Evolutionary conservation across 2,888 invertebrate genomes (phyloP), one percentile per base, ranked within the genome.

Genomic region (Philereme transversata): DNA sequence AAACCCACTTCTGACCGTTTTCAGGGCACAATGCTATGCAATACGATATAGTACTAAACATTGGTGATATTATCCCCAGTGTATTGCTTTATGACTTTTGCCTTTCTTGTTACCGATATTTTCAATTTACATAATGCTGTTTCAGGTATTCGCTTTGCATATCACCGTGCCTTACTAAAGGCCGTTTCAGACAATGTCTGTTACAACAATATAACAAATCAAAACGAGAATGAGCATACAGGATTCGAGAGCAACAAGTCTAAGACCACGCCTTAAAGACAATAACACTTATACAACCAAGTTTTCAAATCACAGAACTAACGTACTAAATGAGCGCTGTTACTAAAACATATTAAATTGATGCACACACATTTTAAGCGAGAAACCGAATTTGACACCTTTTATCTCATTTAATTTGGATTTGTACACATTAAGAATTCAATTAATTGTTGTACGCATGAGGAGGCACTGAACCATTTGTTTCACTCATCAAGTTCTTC

Each of bases 251-350:
- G 67, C 55, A 57, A 70, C 66, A 71, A 68, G 71, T 62, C 68
- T 71, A 75, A 66, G 59, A 67, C 70, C 51, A 57, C 69, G 76
- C 71, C 76, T 76, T 76, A 70, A 9, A 75, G 76, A 77, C 76
- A 67, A 69, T 59, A 59, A 58, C 51, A 62, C 50, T 51, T 57
- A 53, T 71, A 81, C 79, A 83, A 83, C 79, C 78, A 72, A 83
- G 66, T 60, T 77, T 77, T 65, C 68, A 60, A 73, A 83, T 82
- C 82, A 83, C 82, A 83, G 77, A 77, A 82, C 70, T 38, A 66
- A 70, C 75, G 73, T 69, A 70, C 65, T 56, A 53, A 50, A 67
- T 62, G 48, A 62, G 62, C 62, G 43, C 40, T 51, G 10, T 4
- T 54, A 1, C 1, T 22, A 22, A 22, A 22, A 22, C 22, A 22